These are phyloP conservation scores for Arenaria interpres DNA, from an alignment of 2,113 vertebrate genomes.

Conservation along the genomic window DNA sequence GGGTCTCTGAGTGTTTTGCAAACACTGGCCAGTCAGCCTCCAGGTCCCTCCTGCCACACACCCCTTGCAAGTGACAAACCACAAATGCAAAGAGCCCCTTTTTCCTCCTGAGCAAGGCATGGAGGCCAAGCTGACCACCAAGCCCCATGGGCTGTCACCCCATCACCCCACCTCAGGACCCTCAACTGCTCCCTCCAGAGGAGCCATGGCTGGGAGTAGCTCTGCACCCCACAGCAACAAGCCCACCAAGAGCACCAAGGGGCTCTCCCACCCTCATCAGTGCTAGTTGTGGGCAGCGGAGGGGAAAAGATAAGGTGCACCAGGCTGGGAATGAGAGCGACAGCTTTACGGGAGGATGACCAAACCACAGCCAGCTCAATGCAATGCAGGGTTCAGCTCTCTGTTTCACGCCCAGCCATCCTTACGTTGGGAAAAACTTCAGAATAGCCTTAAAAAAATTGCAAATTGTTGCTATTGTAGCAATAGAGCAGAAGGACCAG, in stretches of 20 bases:
- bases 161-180: not conserved
- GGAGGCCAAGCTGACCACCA: not conserved
- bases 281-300: not conserved
- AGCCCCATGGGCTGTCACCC: not conserved
- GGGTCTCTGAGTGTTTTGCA: not conserved
- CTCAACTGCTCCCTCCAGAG: not conserved
- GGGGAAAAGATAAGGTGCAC: not conserved
- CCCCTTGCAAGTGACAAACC: not conserved
- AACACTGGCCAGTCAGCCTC: not conserved
- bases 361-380: not conserved
- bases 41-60: rapidly evolving
- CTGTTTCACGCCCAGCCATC: not conserved
- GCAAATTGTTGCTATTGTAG: not conserved
- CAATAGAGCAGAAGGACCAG: not conserved
- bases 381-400: not conserved
- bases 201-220: not conserved
- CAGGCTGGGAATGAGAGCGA: not conserved
- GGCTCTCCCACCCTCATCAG: not conserved
- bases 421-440: not conserved
- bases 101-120: rapidly evolving
- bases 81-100: not conserved
- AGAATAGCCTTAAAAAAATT: not conserved
- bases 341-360: not conserved
- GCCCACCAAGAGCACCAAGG: not conserved
- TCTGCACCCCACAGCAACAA: not conserved